Conservation (phyloP, 2,888 invertebrate genomes). For the Spodoptera exigua region DNA sequence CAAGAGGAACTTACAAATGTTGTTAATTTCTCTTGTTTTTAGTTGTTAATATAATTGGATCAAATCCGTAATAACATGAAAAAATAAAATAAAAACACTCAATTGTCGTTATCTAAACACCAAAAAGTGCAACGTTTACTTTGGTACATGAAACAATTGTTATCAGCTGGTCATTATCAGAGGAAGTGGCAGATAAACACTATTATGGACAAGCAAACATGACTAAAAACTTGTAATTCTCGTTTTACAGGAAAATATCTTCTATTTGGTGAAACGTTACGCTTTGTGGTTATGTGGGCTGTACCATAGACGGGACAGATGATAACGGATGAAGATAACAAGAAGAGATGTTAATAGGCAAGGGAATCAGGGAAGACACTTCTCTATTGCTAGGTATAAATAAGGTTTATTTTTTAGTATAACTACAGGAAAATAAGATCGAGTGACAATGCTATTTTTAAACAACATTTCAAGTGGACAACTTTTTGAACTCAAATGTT, state of each 20-base stretch:
- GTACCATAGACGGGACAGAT: neutral
- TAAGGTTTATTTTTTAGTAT: too few relatives aligned
- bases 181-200: constrained; percentile 54
- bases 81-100: neutral
- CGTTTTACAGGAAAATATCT: neutral
- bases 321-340: neutral
- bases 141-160: constrained; percentile 43
- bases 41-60: too few relatives aligned
- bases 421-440: too few relatives aligned
- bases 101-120: constrained; percentile 39
- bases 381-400: too few relatives aligned
- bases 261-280: too few relatives aligned
- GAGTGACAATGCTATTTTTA: too few relatives aligned
- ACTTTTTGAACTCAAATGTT: too few relatives aligned
- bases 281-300: too few relatives aligned
- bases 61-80: too few relatives aligned
- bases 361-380: neutral
- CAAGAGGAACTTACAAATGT: too few relatives aligned
- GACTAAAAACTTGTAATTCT: constrained; percentile 7
- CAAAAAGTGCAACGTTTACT: constrained; percentile 23
- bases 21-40: too few relatives aligned
- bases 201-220: constrained; percentile 28
- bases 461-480: too few relatives aligned
- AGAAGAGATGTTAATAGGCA: neutral
- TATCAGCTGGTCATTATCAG: constrained; percentile 55